phyloP scores from a whole-genome alignment of 2,797 vertebrate genomes.

The Channallabes apus region DNA sequence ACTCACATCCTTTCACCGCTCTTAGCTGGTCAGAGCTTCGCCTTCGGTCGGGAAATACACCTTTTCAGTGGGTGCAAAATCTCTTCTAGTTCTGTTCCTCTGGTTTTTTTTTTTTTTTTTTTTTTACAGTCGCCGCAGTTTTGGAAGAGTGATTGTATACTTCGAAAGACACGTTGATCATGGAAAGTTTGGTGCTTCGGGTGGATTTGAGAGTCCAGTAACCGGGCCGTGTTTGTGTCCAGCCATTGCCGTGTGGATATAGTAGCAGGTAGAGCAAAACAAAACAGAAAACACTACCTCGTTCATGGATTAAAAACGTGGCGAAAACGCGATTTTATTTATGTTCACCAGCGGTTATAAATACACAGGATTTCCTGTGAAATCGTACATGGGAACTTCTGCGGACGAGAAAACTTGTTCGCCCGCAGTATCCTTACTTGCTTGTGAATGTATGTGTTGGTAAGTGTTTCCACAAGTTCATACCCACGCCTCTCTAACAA shows the following conservation, averaged over 20 bases:
- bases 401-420: constrained; percentile 9
- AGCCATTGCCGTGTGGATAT: constrained; percentile 70
- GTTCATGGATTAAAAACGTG: constrained; percentile 55
- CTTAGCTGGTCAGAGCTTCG: background rate
- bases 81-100: constrained; percentile 19
- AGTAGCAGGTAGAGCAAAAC: constrained; percentile 68
- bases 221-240: constrained; percentile 55
- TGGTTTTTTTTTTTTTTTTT: too few relatives aligned
- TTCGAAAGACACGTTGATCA: constrained; percentile 29
- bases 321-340: background rate
- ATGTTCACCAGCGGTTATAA: background rate
- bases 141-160: background rate
- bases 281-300: constrained; percentile 57
- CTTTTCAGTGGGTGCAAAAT: constrained; percentile 51
- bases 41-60: constrained; percentile 59
- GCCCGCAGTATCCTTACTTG: constrained; percentile 62
- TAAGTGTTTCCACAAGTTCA: constrained; percentile 73
- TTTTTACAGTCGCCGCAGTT: background rate
- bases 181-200: constrained; percentile 39
- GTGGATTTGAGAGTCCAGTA: constrained; percentile 74
- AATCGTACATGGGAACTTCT: constrained; percentile 16
- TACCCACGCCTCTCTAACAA: constrained; percentile 68
- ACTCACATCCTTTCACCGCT: constrained; percentile 57
- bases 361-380: background rate
- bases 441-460: constrained; percentile 76